These are phyloP conservation scores for Spongilla lacustris DNA, from an alignment of 37 sponge, comb jelly and placozoan genomes.

Conservation along the genomic window DNA sequence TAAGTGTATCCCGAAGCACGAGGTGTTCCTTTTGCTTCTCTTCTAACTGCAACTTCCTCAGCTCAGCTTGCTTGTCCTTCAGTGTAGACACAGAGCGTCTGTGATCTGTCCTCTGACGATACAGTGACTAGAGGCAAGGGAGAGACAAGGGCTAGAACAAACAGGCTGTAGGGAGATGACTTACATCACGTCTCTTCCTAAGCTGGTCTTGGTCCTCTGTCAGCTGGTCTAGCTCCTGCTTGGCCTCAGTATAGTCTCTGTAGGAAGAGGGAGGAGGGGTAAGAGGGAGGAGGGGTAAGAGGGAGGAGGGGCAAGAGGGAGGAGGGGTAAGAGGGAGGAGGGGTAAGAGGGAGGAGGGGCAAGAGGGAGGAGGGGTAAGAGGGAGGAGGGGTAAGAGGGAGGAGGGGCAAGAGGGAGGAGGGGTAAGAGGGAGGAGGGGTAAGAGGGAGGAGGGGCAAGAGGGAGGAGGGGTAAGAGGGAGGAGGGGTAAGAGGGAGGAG, in stretches of 20 bases:
- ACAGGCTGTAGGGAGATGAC: not conserved
- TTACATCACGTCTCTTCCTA: slow-evolving; percentile 35
- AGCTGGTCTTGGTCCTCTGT: slow-evolving; percentile 18
- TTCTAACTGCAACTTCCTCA: slow-evolving; percentile 8
- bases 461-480: not conserved
- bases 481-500: not conserved
- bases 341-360: not conserved
- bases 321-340: not conserved
- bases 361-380: not conserved
- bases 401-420: not conserved
- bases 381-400: not conserved
- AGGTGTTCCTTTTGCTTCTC: slow-evolving; percentile 25
- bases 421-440: not conserved
- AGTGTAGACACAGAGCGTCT: not conserved
- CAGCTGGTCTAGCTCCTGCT: slow-evolving; percentile 36
- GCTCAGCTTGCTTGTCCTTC: slow-evolving; percentile 7
- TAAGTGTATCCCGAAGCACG: not conserved
- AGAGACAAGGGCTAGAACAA: not conserved
- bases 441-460: not conserved
- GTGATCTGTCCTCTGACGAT: not conserved
- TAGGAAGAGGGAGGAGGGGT: not conserved
- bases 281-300: not conserved
- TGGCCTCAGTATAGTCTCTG: slow-evolving; percentile 32
- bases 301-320: not conserved
- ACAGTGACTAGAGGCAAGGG: slow-evolving; percentile 13